Evolutionary conservation across 2,888 invertebrate genomes (phyloP), one percentile per base, ranked within the genome.

Genomic region (Ashinkailepas kermadecensis): DNA sequence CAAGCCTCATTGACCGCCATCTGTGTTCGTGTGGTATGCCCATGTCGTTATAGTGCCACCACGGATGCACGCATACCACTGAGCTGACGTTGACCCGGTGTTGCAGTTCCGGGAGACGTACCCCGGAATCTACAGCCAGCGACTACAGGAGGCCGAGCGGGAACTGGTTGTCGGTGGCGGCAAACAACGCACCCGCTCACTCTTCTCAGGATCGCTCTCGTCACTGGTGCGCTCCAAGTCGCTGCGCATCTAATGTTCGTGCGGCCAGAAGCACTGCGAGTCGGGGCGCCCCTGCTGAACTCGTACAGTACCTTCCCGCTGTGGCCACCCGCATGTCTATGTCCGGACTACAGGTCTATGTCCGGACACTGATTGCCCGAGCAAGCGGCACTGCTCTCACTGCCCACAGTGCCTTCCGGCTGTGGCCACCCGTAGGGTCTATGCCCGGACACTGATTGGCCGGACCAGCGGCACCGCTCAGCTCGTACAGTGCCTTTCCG

Each of bases 61-160:
- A 15, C 18, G 8, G 18, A 1, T 62, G 13, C 8, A 18, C 18
- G 62, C 15, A 7, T 62, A 8, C 18, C 18, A 18, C 15, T 8
- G 18, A 62, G 15, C 21, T 62, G 8, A 15, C 62, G 62, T 67
- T 67, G 8, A 23, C 9, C 10, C 65, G 23, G 8, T 23, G 21
- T 83, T 83, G n/a, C 83, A 85, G 85, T 85, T 85, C 81, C 83
- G 84, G 81, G 85, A 83, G 39, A 80, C 85, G 12, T 85, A 86
- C 82, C 85, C 85, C 39, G 84, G 85, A 59, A 84, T 86, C 56
- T 86, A 84, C 80, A 56, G 67, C 15, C 78, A 11, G 12, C 78
- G 78, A 10, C 78, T 78, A 23, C 57, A 10, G 13, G 78, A 78
- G 58, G 78, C 78, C 23, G 78, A 78, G 18, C 57, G 21, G 56